Evolutionary conservation across 2,797 vertebrate species (phyloP).

Genomic region (Ctenopoma multispine): DNA sequence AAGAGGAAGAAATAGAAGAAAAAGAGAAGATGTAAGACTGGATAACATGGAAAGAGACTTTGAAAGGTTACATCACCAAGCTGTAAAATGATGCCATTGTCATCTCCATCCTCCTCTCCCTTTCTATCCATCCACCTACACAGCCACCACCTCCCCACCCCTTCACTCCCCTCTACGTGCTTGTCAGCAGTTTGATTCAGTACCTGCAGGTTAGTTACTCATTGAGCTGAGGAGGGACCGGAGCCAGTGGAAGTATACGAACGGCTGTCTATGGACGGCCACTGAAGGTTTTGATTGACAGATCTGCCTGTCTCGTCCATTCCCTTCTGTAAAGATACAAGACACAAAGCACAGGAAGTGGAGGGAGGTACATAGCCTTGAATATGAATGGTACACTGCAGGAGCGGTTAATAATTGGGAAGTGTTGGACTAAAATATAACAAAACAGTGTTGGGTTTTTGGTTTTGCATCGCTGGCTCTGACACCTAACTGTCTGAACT

Average conservation of each 20-base stretch:
- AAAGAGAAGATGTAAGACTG: neutral
- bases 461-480: constrained; percentile 17
- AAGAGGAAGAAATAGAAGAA: constrained; percentile 36
- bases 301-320: constrained; percentile 81
- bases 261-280: constrained; percentile 71
- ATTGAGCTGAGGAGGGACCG: constrained; percentile 80
- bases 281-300: constrained; percentile 78
- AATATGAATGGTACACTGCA: constrained; percentile 79
- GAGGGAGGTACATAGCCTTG: constrained; percentile 67
- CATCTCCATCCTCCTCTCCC: constrained; percentile 61
- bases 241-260: constrained; percentile 77
- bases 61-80: constrained; percentile 75
- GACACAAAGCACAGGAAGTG: constrained; percentile 82
- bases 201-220: constrained; percentile 86
- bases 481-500: constrained; percentile 15
- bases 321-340: constrained; percentile 77
- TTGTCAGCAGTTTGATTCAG: constrained; percentile 85
- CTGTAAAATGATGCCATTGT: constrained; percentile 76
- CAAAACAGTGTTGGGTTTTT: constrained; percentile 54
- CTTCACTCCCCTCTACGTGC: constrained; percentile 53
- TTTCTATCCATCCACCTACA: constrained; percentile 75
- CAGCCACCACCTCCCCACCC: constrained; percentile 47
- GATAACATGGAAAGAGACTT: constrained; percentile 36
- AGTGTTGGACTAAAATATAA: constrained; percentile 75
- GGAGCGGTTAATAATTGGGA: constrained; percentile 85